phyloP scores from a whole-genome alignment of 2,888 invertebrate genomes.

The Neelides folsomi region DNA sequence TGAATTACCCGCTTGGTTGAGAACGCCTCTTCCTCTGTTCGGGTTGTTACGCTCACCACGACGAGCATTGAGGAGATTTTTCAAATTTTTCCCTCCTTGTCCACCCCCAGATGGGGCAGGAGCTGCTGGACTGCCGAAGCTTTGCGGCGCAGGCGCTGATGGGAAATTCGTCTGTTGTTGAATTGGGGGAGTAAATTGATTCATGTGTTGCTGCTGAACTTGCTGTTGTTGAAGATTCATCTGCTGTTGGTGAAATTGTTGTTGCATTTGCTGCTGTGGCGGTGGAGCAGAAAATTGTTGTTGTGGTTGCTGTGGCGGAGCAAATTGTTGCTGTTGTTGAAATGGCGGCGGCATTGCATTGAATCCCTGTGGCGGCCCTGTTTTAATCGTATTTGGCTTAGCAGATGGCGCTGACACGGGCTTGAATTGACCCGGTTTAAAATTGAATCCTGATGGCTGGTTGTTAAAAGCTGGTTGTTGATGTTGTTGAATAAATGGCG shows the following conservation, averaged over 20 bases:
- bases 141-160: conserved; percentile 35
- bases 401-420: too few species aligned
- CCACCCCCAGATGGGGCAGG: conserved; percentile 19
- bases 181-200: conserved; percentile 36
- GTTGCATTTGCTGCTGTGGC: conserved; percentile 9
- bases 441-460: conserved; percentile 2
- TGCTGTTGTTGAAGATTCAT: conserved; percentile 9
- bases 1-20: conserved; percentile 19
- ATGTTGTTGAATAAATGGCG: background rate
- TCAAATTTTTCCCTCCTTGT: conserved; percentile 7
- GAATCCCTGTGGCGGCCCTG: too few species aligned
- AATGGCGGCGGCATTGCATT: conserved; percentile 1
- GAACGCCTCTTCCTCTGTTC: conserved; percentile 22
- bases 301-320: conserved; percentile 4
- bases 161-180: conserved; percentile 38
- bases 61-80: background rate
- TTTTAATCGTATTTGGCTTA: too few species aligned
- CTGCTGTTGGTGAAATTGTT: conserved; percentile 4
- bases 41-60: conserved; percentile 14
- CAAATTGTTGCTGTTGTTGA: background rate
- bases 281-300: conserved; percentile 5
- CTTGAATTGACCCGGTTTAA: too few species aligned
- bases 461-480: background rate
- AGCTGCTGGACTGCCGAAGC: conserved; percentile 34
- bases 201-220: conserved; percentile 15